Evolutionary conservation across 2,113 vertebrate species (phyloP).

Genomic region (Brachypteracias leptosomus): DNA sequence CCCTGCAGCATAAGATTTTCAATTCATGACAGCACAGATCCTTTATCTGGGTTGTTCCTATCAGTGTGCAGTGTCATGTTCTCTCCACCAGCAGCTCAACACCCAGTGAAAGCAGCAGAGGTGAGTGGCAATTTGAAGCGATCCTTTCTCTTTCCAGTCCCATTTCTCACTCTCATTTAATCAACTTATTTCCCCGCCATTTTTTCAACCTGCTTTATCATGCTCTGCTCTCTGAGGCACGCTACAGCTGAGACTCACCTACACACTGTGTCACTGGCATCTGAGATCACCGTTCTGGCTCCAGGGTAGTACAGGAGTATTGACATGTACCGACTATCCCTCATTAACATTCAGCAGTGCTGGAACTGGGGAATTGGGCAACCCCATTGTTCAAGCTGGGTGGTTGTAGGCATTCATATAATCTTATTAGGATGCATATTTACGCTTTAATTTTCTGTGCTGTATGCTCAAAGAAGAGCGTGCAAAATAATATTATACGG

Average conservation of each 20-base stretch:
- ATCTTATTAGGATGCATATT: conserved; percentile 33
- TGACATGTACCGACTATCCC: conserved; percentile 19
- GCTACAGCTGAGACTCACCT: conserved; percentile 4
- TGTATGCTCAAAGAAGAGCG: conserved; percentile 3
- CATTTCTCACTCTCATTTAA: neutral
- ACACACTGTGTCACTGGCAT: neutral
- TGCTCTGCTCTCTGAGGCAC: neutral
- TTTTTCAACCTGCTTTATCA: neutral
- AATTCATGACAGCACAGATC: neutral
- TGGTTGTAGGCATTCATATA: conserved; percentile 37
- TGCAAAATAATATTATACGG: neutral
- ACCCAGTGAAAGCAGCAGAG: neutral
- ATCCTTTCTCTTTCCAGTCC: neutral
- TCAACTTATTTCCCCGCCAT: neutral
- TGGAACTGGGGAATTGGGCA: neutral
- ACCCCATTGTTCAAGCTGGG: conserved; percentile 35
- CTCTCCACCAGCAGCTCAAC: neutral
- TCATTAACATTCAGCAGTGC: conserved; percentile 39
- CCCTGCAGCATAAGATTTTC: neutral
- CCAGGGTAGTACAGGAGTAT: conserved; percentile 26
- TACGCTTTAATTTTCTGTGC: conserved; percentile 21
- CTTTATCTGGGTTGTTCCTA: neutral
- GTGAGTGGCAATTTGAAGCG: neutral
- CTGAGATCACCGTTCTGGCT: conserved; percentile 2
- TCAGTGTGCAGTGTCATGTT: neutral